Conservation (phyloP, 2,888 invertebrate genomes). For the Tipula unca region DNA sequence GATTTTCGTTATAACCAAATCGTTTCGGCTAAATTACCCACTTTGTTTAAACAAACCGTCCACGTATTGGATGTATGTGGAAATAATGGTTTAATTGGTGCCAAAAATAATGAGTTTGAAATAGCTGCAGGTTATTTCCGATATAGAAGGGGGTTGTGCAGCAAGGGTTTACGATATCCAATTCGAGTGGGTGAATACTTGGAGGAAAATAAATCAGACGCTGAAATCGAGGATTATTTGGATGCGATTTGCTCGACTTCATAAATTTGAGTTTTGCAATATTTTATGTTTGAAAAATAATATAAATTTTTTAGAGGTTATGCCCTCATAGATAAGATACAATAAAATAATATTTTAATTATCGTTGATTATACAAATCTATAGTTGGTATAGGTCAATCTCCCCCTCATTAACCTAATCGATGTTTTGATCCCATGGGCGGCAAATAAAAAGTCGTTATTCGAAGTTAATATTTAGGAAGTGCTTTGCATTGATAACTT, state of each 20-base stretch:
- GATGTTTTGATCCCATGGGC: too few species aligned
- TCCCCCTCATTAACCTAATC: too few species aligned
- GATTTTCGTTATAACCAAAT: background rate
- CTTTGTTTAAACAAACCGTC: background rate
- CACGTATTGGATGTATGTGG: background rate
- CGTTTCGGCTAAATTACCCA: background rate
- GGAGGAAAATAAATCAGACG: background rate
- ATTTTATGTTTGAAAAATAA: too few species aligned
- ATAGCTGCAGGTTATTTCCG: background rate
- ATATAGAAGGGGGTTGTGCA: background rate
- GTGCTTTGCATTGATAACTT: too few species aligned
- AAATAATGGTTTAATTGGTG: background rate
- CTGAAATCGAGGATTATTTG: background rate
- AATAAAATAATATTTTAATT: too few species aligned
- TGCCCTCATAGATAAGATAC: too few species aligned
- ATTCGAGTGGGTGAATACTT: background rate
- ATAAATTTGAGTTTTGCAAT: too few species aligned
- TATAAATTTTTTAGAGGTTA: too few species aligned
- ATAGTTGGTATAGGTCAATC: too few species aligned
- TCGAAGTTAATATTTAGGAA: too few species aligned
- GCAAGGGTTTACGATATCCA: background rate
- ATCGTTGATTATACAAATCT: too few species aligned
- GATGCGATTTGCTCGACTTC: background rate
- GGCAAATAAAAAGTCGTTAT: too few species aligned
- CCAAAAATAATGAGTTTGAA: background rate